Evolutionary conservation across 2,797 vertebrate genomes (phyloP).

Genomic region (Austrolebias charrua): DNA sequence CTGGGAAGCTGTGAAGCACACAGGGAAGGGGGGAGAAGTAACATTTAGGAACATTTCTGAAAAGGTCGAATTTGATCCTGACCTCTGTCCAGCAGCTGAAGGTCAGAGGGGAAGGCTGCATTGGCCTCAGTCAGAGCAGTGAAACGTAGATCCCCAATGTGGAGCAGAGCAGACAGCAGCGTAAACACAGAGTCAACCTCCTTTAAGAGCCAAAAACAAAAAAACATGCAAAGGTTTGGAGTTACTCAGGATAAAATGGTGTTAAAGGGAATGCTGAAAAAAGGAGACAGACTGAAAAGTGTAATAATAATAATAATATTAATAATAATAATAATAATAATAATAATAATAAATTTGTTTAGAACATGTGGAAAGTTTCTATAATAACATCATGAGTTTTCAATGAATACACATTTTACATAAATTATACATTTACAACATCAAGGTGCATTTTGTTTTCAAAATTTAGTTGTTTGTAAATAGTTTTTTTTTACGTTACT

Average conservation of each 20-base stretch:
- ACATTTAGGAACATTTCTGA: not conserved
- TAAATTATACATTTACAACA: no score
- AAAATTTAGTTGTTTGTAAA: no score
- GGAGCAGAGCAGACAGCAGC: conserved; percentile 88
- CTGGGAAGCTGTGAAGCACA: conserved; percentile 22
- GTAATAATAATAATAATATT: no score
- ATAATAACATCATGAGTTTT: no score
- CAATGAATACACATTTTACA: no score
- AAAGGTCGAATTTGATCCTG: conserved; percentile 58
- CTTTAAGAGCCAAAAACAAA: conserved; percentile 60
- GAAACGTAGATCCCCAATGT: conserved; percentile 89
- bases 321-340: no score
- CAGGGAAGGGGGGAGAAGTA: not conserved
- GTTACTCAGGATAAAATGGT: not conserved
- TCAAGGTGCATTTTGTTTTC: no score
- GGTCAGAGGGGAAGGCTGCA: conserved; percentile 86
- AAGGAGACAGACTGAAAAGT: no score
- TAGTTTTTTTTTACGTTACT: no score
- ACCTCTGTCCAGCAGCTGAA: conserved; percentile 93
- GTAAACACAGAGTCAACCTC: conserved; percentile 91
- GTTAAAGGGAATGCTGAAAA: no score
- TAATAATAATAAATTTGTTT: no score
- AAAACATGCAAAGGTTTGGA: not conserved
- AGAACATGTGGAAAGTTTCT: no score
- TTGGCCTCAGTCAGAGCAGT: conserved; percentile 82